Percentiles rank a stretch among this genome's conserved stretches.
Conservation (phyloP, 1,140 invertebrate genomes). For the Acromyrmex heyeri region DNA sequence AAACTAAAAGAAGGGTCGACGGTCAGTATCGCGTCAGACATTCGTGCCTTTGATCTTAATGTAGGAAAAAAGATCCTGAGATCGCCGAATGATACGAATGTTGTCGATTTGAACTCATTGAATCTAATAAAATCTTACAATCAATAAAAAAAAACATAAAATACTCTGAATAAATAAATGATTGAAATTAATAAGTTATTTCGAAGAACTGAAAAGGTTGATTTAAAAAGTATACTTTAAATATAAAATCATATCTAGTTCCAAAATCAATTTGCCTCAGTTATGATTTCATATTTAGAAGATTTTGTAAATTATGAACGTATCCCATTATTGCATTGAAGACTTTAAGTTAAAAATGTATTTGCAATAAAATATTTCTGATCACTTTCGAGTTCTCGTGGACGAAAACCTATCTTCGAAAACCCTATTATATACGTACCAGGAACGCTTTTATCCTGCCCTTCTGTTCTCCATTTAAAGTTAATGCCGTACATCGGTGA, state of each 20-base stretch:
- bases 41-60: constrained; percentile 64
- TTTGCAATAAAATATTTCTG: neutral
- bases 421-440: too few species aligned
- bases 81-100: constrained; percentile 7
- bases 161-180: neutral
- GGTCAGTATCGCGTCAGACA: constrained; percentile 36
- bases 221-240: neutral
- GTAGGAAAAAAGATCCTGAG: constrained; percentile 18
- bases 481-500: neutral
- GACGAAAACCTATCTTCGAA: neutral
- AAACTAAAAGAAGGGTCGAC: constrained; percentile 46
- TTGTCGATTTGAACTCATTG: constrained; percentile 5
- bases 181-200: neutral
- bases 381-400: neutral
- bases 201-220: neutral
- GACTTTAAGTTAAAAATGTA: constrained; percentile 22
- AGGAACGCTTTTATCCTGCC: neutral
- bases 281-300: neutral
- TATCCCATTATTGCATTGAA: neutral
- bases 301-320: constrained; percentile 4
- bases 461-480: constrained; percentile 1
- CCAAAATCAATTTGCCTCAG: neutral
- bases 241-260: neutral
- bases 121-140: constrained; percentile 42
- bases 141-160: constrained; percentile 18